These are phyloP conservation scores for Adelognathus sp. DNA, from an alignment of 2,888 invertebrate species.

Conservation along the genomic window DNA sequence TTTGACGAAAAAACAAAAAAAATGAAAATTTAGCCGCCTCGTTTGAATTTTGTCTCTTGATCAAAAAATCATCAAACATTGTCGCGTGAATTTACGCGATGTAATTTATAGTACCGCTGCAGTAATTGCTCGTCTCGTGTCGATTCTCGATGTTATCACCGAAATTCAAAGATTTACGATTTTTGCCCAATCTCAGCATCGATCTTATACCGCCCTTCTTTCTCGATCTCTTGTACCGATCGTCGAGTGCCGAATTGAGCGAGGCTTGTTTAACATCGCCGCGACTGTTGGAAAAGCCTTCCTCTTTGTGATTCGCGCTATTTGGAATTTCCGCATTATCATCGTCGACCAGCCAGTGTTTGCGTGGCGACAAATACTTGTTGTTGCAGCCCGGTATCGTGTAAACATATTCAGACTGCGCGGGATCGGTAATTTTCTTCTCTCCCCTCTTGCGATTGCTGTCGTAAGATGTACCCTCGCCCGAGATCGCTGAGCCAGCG, in stretches of 20 bases:
- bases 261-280: conserved; percentile 91
- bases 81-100: conserved; percentile 74
- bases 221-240: conserved; percentile 77
- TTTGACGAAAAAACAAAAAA: background rate
- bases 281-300: conserved; percentile 84
- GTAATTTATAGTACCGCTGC: conserved; percentile 80
- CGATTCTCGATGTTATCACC: conserved; percentile 78
- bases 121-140: conserved; percentile 78
- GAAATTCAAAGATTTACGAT: conserved; percentile 79
- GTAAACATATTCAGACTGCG: conserved; percentile 74
- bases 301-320: conserved; percentile 74
- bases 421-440: conserved; percentile 69
- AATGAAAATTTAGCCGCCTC: background rate
- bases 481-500: conserved; percentile 42
- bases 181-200: conserved; percentile 78
- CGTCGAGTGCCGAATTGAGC: conserved; percentile 84
- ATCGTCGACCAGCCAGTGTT: conserved; percentile 92
- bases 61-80: too few relatives aligned
- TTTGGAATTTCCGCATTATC: conserved; percentile 81
- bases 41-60: too few relatives aligned
- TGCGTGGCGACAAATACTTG: conserved; percentile 84
- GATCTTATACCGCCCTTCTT: conserved; percentile 79
- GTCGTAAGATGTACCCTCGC: conserved; percentile 68
- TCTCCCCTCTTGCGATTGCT: conserved; percentile 68
- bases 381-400: conserved; percentile 78